Conservation (phyloP, 2,888 invertebrate genomes). For the Bugulina stolonifera region DNA sequence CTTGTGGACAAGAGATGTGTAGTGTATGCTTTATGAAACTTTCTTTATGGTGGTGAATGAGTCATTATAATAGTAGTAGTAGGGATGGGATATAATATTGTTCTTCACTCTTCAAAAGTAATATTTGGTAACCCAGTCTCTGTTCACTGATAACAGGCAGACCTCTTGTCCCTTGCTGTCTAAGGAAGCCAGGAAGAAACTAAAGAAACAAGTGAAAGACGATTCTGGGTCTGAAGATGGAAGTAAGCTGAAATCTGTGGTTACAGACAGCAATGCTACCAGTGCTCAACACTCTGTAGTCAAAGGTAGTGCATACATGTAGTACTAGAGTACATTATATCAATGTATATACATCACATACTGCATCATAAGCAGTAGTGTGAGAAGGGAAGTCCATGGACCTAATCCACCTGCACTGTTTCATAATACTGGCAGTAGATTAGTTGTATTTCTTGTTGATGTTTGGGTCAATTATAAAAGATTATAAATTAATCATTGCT, state of each 20-base stretch:
- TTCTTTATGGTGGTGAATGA: neutral
- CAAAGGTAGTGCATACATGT: neutral
- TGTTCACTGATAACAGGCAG: too few relatives aligned
- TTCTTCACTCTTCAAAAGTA: neutral
- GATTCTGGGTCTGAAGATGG: neutral
- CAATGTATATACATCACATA: too few relatives aligned
- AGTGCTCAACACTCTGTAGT: neutral
- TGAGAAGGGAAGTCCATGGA: too few relatives aligned
- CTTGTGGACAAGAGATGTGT: too few relatives aligned
- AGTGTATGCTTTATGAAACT: neutral
- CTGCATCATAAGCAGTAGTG: too few relatives aligned
- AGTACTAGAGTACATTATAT: too few relatives aligned
- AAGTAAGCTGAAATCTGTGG: neutral
- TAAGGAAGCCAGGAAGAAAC: conserved; percentile 8
- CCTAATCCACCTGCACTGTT: too few relatives aligned
- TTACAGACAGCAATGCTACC: neutral
- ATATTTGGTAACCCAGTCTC: too few relatives aligned
- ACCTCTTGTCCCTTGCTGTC: conserved; percentile 14
- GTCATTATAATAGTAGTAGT: neutral
- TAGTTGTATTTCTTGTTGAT: too few relatives aligned
- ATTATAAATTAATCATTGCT: too few relatives aligned
- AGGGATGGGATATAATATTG: neutral
- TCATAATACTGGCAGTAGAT: too few relatives aligned
- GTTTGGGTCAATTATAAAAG: too few relatives aligned
- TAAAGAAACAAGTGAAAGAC: neutral